These are phyloP conservation scores for Thymelicus sylvestris DNA, from an alignment of 2,888 invertebrate species.

Conservation along the genomic window DNA sequence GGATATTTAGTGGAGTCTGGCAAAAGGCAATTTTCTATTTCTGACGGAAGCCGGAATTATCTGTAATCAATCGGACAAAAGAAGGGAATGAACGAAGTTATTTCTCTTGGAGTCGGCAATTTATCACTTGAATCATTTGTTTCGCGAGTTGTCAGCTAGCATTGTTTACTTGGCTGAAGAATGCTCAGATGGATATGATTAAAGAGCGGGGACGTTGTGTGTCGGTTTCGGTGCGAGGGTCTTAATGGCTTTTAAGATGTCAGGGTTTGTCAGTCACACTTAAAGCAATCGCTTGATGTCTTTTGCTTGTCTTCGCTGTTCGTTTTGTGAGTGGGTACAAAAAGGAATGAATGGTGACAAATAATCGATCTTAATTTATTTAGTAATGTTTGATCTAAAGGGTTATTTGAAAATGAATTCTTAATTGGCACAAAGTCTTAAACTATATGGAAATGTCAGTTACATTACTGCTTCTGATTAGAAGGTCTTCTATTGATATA, in stretches of 20 bases:
- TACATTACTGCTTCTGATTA: no score
- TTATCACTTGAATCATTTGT: conserved; percentile 72
- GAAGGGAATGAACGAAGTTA: conserved; percentile 64
- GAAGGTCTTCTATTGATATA: no score
- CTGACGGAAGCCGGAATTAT: conserved; percentile 69
- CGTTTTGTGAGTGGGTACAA: background rate
- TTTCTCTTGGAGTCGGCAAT: conserved; percentile 61
- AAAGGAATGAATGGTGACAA: background rate
- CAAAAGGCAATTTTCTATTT: conserved; percentile 64
- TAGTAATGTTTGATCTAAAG: background rate
- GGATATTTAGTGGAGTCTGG: conserved; percentile 41
- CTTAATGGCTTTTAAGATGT: conserved; percentile 50
- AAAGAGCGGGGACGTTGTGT: conserved; percentile 45
- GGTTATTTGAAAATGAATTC: no score
- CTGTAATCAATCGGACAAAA: conserved; percentile 77
- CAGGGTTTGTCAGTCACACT: conserved; percentile 20
- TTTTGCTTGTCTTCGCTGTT: conserved; percentile 40
- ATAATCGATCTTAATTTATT: background rate
- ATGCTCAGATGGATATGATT: conserved; percentile 40
- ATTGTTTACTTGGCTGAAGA: conserved; percentile 52
- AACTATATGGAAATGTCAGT: no score
- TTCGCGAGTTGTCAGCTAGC: conserved; percentile 49
- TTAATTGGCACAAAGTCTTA: no score
- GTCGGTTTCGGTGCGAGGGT: conserved; percentile 48
- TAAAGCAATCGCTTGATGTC: conserved; percentile 15